Base-by-base conservation (phyloP, 2,888 invertebrate species). In the Idaea aversata region DNA sequence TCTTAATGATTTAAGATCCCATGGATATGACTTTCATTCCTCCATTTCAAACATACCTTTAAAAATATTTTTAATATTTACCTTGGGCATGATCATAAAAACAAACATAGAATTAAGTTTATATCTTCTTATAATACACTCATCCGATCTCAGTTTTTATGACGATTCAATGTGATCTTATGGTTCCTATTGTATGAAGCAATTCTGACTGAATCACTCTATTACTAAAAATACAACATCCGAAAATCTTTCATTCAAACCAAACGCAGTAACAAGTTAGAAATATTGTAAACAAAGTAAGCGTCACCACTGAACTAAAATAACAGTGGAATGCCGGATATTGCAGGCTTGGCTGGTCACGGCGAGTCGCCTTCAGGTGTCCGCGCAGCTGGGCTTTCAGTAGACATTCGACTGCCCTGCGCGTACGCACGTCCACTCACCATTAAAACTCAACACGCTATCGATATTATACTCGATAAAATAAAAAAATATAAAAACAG, bases 261-360 rank as follows among this genome's bases (percentile, higher is more conserved):
- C 81, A 78, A 82, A 87, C 79, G 75, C 77, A 85, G 82, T 72
- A 79, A 71, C 74, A 70, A 69, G 68, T 76, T 75, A 47, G 47
- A 47, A 25, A 47, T 47, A 47, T 47, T 82, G 88, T 91, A 90
- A 91, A 90, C 89, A 91, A 91, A 89, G 83, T 83, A 82, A 82
- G 83, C 85, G 87, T 89, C 88, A 84, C 84, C 75, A 74, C 78
- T 67, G 75, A 75, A 76, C 82, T 72, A 85, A 87, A 91, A 92
- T 91, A 91, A 84, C 85, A 72, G 69, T 81, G 92, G 92, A 91
- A 92, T 92, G 92, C 91, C 91, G 91, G 92, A 92, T 90, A 86
- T 89, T 88, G 88, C 85, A 86, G 79, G 82, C 80, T 77, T 74
- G 73, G 71, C 72, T 77, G 78, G 84, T 78, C 79, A 77, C 71